Conservation (phyloP, 1,140 invertebrate genomes). For the Lepidurus arcticus region DNA sequence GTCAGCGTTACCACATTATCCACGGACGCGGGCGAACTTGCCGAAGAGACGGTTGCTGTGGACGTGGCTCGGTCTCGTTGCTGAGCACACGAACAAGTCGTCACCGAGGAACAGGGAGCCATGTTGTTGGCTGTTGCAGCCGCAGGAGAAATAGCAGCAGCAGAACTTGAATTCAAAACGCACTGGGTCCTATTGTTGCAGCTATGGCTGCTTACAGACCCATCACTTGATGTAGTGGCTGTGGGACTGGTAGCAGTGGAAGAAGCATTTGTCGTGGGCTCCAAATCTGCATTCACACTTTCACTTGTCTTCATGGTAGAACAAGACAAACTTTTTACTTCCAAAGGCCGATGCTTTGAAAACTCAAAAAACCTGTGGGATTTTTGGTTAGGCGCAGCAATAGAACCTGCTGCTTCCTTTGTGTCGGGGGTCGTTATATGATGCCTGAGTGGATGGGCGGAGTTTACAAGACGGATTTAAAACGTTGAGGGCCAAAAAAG, state of each 20-base stretch:
- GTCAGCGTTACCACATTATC: constrained; percentile 25
- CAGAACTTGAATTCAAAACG: constrained; percentile 6
- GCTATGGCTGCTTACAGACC: not conserved
- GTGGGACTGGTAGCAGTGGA: not conserved
- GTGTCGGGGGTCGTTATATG: not conserved
- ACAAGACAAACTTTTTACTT: not conserved
- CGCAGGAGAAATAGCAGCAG: constrained; percentile 7
- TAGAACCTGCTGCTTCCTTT: not conserved
- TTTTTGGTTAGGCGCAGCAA: not conserved
- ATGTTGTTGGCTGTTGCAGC: not conserved
- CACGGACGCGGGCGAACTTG: not conserved
- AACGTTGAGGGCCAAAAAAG: not conserved
- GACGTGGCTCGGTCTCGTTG: constrained; percentile 27
- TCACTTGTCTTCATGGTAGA: constrained; percentile 15
- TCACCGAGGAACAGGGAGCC: constrained; percentile 23
- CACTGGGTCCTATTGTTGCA: not conserved
- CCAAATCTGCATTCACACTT: constrained; percentile 6
- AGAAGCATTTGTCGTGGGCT: not conserved
- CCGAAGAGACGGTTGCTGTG: not conserved
- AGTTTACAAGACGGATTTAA: not conserved
- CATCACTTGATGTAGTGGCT: not conserved
- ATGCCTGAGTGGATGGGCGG: not conserved
- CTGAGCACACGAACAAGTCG: constrained; percentile 33
- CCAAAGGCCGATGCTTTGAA: not conserved
- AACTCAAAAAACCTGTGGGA: not conserved